Evolutionary conservation across 2,113 vertebrate species (phyloP).

Genomic region (Regulus satrapa): DNA sequence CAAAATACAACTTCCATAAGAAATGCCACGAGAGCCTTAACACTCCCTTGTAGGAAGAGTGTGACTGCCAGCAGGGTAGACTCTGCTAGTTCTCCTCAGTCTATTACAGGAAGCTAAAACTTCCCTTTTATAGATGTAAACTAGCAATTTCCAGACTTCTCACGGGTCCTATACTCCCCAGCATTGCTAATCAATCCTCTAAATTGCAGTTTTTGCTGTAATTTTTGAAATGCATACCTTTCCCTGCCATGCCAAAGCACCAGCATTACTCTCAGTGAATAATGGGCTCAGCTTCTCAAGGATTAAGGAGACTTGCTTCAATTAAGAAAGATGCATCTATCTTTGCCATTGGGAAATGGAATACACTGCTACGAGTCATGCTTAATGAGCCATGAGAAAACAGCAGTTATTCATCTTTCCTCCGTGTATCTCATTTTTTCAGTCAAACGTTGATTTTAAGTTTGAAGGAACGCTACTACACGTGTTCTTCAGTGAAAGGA

Average conservation of each 20-base stretch:
- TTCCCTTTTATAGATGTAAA: background rate
- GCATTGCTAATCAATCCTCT: background rate
- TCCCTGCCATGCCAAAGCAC: background rate
- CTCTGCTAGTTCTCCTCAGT: background rate
- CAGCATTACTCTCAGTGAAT: background rate
- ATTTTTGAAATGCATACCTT: background rate
- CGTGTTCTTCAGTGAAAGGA: background rate
- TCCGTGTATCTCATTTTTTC: background rate
- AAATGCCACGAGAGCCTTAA: background rate
- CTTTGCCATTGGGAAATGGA: constrained; percentile 32
- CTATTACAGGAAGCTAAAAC: background rate
- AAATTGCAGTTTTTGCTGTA: background rate
- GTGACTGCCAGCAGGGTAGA: background rate
- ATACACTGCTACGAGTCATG: background rate
- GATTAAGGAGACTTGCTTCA: constrained; percentile 9
- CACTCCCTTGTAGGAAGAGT: background rate
- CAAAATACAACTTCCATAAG: background rate
- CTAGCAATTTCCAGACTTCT: background rate
- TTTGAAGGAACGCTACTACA: background rate
- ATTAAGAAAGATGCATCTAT: constrained; percentile 48
- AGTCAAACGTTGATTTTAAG: background rate
- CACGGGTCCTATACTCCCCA: background rate
- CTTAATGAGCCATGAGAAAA: constrained; percentile 7
- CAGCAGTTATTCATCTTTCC: background rate
- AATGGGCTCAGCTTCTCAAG: background rate